Base-by-base conservation (phyloP, 2,888 invertebrate genomes). In the Thumatha senex region DNA sequence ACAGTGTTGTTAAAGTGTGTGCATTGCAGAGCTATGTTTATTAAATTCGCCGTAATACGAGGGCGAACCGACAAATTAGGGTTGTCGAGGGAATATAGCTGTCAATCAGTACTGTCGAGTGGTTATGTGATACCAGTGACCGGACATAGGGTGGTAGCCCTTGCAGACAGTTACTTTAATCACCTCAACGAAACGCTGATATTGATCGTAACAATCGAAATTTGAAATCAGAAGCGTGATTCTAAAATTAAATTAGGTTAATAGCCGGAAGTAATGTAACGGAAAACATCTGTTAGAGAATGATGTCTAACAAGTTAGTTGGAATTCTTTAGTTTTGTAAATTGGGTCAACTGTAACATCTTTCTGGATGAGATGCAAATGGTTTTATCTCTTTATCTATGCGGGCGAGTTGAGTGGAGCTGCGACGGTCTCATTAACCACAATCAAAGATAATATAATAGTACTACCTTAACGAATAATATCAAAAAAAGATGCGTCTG, bases 11-110 rank as follows among this genome's bases (percentile, higher is more conserved):
- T 68, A 77, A 76, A 76, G 67, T 76, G 71, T 72, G 61, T 75
- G 71, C 68, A 67, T 71, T 74, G 67, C 67, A 56, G 72, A 67
- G 69, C 70, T 70, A 74, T 82, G 85, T 84, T 84, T 86, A 86
- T 86, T 86, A 82, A 86, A 86, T 86, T 80, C 77, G 70, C 72
- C 71, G 70, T 82, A 82, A 82, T 80, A 77, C 63, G 78, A 77
- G 83, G 82, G 78, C 74, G 78, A 77, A 63, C 74, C 70, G 74
- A 77, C 78, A 73, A 24, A 82, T 82, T 84, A 83, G 80, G 82
- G 81, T 74, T 80, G 81, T 74, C 76, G 73, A 76, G 82, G 84
- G 84, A 82, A 78, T 79, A 76, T 69, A 74, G 70, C 81, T 78
- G 87, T 86, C 87, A 84, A 84, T 86, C 87, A 82, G 72, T 70